phyloP scores from a whole-genome alignment of 2,797 vertebrate species.

The Enteromius treurensis region DNA sequence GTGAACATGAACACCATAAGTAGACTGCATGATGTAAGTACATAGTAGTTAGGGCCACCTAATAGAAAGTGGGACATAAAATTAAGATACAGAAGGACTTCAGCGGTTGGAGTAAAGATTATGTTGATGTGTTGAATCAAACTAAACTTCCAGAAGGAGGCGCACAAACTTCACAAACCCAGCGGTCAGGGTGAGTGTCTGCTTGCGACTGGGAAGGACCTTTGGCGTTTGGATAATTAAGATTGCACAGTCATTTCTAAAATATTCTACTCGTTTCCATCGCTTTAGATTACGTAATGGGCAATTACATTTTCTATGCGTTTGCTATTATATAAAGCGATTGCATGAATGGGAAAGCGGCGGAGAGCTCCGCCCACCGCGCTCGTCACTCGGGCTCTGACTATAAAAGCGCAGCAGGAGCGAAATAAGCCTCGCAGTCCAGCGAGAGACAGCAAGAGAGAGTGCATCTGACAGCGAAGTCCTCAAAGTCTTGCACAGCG shows the following conservation, averaged over 20 bases:
- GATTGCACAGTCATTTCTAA: conserved; percentile 10
- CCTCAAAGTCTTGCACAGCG: not conserved
- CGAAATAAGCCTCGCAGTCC: conserved; percentile 19
- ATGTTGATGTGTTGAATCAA: not conserved
- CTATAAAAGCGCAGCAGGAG: conserved; percentile 29
- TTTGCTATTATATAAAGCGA: conserved; percentile 34
- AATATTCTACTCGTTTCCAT: conserved; percentile 31
- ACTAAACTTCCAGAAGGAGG: conserved; percentile 8
- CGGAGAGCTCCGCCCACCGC: not conserved
- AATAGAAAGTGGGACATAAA: too few species aligned
- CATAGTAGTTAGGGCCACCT: too few species aligned
- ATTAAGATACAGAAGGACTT: too few species aligned
- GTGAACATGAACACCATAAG: too few species aligned
- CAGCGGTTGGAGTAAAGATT: not conserved
- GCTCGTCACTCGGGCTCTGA: not conserved
- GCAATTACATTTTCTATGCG: conserved; percentile 25
- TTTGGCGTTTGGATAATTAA: conserved; percentile 12
- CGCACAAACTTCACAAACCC: not conserved
- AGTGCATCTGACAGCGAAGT: not conserved
- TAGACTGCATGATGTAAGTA: too few species aligned
- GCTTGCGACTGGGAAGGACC: not conserved
- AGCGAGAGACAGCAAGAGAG: not conserved
- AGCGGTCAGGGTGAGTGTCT: not conserved
- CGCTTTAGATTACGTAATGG: not conserved
- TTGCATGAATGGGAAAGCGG: conserved; percentile 26